phyloP scores from a whole-genome alignment of 1,140 invertebrate genomes.

The Lordiphosa mommai region DNA sequence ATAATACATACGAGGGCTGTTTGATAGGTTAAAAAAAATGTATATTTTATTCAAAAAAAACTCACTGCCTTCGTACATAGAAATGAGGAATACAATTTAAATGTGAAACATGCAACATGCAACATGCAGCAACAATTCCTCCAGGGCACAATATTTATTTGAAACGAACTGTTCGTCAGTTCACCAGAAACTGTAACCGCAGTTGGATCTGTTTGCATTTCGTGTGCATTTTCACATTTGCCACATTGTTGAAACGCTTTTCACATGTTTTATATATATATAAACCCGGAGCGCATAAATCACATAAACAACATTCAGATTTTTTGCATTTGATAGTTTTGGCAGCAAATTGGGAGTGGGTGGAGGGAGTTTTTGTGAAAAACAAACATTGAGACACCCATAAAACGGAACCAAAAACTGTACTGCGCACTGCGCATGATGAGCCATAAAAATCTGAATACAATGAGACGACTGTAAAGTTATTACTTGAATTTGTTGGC shows the following conservation, averaged over 20 bases:
- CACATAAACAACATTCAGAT: conserved; percentile 71
- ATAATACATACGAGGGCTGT: conserved; percentile 46
- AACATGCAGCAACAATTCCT: conserved; percentile 22
- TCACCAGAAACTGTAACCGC: background rate
- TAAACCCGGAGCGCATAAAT: conserved; percentile 46
- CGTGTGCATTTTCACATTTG: conserved; percentile 68
- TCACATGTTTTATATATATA: conserved; percentile 29
- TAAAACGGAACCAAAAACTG: conserved; percentile 6
- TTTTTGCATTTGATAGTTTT: conserved; percentile 72
- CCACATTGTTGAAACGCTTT: conserved; percentile 51
- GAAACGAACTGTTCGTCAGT: conserved; percentile 25
- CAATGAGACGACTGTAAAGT: conserved; percentile 52
- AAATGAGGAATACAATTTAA: too few species aligned
- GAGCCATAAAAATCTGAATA: conserved; percentile 68
- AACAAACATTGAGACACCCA: conserved; percentile 12
- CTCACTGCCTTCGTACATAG: too few species aligned
- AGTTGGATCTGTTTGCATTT: conserved; percentile 33
- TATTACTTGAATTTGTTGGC: conserved; percentile 59
- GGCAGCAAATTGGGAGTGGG: conserved; percentile 32
- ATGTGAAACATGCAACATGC: too few species aligned
- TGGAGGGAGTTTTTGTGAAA: conserved; percentile 1
- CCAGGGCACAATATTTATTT: conserved; percentile 56
- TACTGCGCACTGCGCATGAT: conserved; percentile 48
- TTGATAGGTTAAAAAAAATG: too few species aligned
- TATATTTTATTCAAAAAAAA: too few species aligned